A percentile compares a stretch with the other conserved stretches of the same genome.
Conservation (phyloP, 2,888 invertebrate species). For the Drosophila colorata region DNA sequence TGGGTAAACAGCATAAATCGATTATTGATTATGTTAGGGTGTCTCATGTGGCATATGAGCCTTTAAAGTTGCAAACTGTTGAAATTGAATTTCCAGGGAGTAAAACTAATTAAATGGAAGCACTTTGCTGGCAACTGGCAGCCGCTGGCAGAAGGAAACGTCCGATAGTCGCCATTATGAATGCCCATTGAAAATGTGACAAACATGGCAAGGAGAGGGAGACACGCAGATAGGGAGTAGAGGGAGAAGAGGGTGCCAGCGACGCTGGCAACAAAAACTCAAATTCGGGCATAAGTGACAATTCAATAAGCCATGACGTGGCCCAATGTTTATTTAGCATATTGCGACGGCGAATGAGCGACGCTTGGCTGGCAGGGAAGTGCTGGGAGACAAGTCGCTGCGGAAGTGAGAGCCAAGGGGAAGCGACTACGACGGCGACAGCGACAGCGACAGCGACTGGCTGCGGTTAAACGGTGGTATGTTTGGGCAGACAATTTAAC, state of each 20-base stretch:
- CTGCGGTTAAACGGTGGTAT: slow-evolving; percentile 75
- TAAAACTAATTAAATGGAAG: slow-evolving; percentile 77
- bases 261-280: slow-evolving; percentile 66
- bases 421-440: slow-evolving; percentile 7
- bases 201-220: slow-evolving; percentile 31
- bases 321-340: slow-evolving; percentile 83
- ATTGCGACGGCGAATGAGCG: slow-evolving; percentile 80
- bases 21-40: slow-evolving; percentile 65
- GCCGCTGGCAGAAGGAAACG: slow-evolving; percentile 42
- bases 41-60: slow-evolving; percentile 28
- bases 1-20: slow-evolving; percentile 73
- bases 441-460: slow-evolving; percentile 28
- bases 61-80: slow-evolving; percentile 52
- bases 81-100: slow-evolving; percentile 66
- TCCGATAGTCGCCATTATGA: slow-evolving; percentile 74
- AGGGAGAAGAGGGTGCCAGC: slow-evolving; percentile 2
- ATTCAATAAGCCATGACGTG: slow-evolving; percentile 84
- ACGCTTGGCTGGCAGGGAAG: slow-evolving; percentile 64
- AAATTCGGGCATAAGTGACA: slow-evolving; percentile 83
- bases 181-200: slow-evolving; percentile 56
- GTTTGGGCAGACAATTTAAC: slow-evolving; percentile 72
- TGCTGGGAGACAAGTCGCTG: slow-evolving; percentile 32
- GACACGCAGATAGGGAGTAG: neutral
- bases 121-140: slow-evolving; percentile 63
- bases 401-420: slow-evolving; percentile 19